A percentile compares a stretch with the other conserved stretches of the same genome.
phyloP scores from a whole-genome alignment of 2,888 invertebrate species.

The Eupeodes luniger region DNA sequence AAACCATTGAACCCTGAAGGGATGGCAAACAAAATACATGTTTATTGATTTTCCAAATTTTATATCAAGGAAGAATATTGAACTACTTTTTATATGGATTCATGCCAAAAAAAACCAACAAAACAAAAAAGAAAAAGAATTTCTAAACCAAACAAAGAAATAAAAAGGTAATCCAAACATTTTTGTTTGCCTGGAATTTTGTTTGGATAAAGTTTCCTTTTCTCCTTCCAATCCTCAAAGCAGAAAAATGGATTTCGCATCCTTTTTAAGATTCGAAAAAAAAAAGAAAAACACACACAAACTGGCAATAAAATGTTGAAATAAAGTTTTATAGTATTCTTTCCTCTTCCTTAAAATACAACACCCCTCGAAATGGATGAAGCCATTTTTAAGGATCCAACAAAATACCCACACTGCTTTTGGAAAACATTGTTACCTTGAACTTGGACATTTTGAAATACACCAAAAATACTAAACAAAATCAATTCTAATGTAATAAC shows the following conservation, averaged over 20 bases:
- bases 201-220: conserved; percentile 4
- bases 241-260: conserved; percentile 4
- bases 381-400: background rate
- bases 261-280: background rate
- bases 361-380: background rate
- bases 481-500: conserved; percentile 16
- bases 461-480: background rate
- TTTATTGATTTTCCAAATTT: conserved; percentile 50
- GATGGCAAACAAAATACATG: conserved; percentile 39
- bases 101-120: conserved; percentile 19
- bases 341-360: background rate
- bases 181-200: background rate
- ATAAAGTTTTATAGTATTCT: background rate
- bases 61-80: background rate
- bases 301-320: conserved; percentile 27
- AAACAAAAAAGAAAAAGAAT: conserved; percentile 3
- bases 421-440: conserved; percentile 23
- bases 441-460: conserved; percentile 29
- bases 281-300: background rate
- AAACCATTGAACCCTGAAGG: conserved; percentile 37
- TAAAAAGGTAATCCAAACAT: background rate
- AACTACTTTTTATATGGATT: conserved; percentile 13
- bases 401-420: conserved; percentile 3
- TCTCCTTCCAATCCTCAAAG: background rate
- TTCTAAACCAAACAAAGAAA: background rate